Base-by-base conservation (phyloP, 2,888 invertebrate species). In the Timema cristinae region DNA sequence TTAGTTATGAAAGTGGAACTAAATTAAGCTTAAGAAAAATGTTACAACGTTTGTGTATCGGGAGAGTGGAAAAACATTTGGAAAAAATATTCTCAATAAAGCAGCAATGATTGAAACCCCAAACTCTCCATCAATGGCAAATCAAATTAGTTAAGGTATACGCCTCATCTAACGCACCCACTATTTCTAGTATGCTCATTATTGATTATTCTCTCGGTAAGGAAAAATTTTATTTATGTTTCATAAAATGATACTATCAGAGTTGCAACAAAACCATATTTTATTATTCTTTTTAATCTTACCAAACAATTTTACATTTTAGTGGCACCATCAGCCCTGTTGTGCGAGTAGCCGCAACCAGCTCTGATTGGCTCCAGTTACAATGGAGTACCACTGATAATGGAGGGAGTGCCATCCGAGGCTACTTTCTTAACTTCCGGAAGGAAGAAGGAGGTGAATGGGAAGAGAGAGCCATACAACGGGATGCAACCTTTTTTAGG, bases 341-440 rank as follows among this genome's bases (percentile, higher is more conserved):
- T n/a, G 75, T 81, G 13, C 77, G 78, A 50, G 78, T 79, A 8
- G 78, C 79, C 5, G 77, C 79, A 11, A 77, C 78, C 8, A 79
- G 80, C 50, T 75, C 80, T 59, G 77, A 77, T 49, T 80, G 79
- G 75, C 75, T 81, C 0, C 78, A 79, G 63, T 76, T 82, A 7
- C 79, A 80, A 71, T 82, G 81, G 82, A 78, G 77, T 71, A 76
- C 78, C 16, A 79, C 78, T 52, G 80, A 81, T 73, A 79, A 78
- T 66, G 81, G 81, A n/a, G 81, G 81, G 9, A 79, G 80, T 48
- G 78, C 80, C 10, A 76, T 82, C 16, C 78, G 80, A 48, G 79
- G 79, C 47, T 81, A 78, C 76, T 75, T 79, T 32, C 78, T 82
- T 54, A 79, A 79, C 75, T 80, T 78, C 75, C 77, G 79, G 63